phyloP scores from a whole-genome alignment of 2,113 vertebrate species.

The Xenopus borealis region DNA sequence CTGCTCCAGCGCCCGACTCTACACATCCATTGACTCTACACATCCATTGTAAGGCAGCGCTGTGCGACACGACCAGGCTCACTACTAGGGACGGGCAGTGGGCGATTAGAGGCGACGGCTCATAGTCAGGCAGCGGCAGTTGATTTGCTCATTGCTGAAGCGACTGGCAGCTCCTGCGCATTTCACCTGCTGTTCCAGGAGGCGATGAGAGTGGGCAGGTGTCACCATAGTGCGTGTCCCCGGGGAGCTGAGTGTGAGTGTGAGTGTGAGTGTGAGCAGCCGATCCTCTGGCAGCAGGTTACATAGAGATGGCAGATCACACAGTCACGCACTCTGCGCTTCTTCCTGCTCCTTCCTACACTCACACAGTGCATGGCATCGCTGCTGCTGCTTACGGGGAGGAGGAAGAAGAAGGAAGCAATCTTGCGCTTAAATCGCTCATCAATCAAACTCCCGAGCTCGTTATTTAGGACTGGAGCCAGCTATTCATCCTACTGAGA shows the following conservation, averaged over 20 bases:
- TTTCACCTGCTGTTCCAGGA: conserved; percentile 24
- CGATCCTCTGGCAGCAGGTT: too few species aligned
- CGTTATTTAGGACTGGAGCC: conserved; percentile 24
- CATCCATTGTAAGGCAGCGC: too few species aligned
- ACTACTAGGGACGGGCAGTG: too few species aligned
- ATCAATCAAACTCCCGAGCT: conserved; percentile 29
- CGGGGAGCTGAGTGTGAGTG: not conserved
- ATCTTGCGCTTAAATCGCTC: conserved; percentile 4
- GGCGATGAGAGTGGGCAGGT: conserved; percentile 23
- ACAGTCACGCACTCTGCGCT: conserved; percentile 27
- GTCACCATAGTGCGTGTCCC: conserved; percentile 19
- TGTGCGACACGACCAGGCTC: too few species aligned
- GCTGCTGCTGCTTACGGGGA: too few species aligned
- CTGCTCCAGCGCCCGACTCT: too few species aligned
- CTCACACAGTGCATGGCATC: conserved; percentile 32
- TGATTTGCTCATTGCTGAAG: conserved; percentile 13
- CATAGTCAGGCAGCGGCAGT: conserved; percentile 38
- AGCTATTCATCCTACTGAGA: conserved; percentile 31
- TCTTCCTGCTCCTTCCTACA: not conserved
- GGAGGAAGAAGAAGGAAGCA: conserved; percentile 25
- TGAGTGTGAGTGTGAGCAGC: too few species aligned
- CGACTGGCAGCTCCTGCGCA: not conserved
- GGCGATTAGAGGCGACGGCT: conserved; percentile 26
- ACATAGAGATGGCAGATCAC: conserved; percentile 8
- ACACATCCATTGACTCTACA: too few species aligned